Evolutionary conservation across 2,888 invertebrate genomes (phyloP).

Genomic region (Microctonus aethiopoides): DNA sequence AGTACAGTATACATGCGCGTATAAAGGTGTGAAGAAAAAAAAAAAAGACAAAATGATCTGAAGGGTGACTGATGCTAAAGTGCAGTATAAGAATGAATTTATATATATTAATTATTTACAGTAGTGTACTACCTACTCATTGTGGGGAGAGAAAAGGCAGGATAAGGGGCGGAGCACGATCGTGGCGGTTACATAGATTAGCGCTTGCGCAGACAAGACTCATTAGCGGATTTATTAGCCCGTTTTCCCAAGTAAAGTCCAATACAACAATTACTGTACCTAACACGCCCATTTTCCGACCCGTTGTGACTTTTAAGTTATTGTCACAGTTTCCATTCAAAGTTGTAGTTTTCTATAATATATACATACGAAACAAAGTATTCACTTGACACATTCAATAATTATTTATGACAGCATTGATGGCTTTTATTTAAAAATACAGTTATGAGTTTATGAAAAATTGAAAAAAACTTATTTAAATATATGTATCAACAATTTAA

Average conservation of each 20-base stretch:
- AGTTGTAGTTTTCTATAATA: background rate
- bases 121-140: background rate
- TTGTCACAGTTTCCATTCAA: background rate
- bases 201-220: constrained; percentile 56
- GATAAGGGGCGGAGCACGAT: constrained; percentile 46
- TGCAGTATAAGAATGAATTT: background rate
- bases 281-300: constrained; percentile 44
- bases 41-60: background rate
- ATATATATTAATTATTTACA: background rate
- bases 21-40: background rate
- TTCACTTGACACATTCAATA: no score
- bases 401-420: no score
- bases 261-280: constrained; percentile 26
- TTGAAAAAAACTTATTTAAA: no score
- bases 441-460: no score
- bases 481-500: no score
- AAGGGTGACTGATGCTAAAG: background rate
- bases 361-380: background rate
- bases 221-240: constrained; percentile 60
- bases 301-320: background rate
- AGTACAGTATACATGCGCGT: no score
- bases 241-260: constrained; percentile 49
- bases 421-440: no score
- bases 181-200: constrained; percentile 59
- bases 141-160: constrained; percentile 19